Conservation (phyloP, 2,888 invertebrate genomes). For the Temnothorax ravouxi region DNA sequence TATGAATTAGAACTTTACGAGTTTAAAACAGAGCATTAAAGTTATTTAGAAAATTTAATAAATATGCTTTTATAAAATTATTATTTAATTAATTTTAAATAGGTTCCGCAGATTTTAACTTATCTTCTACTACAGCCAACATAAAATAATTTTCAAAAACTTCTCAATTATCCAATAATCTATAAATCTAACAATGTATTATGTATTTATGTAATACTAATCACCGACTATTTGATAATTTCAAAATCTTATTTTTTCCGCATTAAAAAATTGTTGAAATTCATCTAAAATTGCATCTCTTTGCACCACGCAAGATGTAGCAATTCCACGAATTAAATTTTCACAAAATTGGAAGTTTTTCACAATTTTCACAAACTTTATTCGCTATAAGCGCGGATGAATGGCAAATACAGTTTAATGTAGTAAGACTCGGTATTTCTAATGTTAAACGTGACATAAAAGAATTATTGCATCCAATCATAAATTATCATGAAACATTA, state of each 20-base stretch:
- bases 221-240: not conserved
- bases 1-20: not conserved
- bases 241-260: not conserved
- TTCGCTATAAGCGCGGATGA: not conserved
- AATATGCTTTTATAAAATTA: too few relatives aligned
- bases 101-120: too few relatives aligned
- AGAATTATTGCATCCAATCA: not conserved
- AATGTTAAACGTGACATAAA: not conserved
- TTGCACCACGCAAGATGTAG: not conserved
- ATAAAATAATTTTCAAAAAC: not conserved
- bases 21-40: not conserved
- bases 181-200: not conserved
- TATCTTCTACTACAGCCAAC: too few relatives aligned
- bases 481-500: not conserved
- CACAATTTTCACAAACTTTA: not conserved
- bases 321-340: not conserved
- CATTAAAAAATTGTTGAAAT: not conserved
- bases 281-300: not conserved
- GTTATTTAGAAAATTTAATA: too few relatives aligned
- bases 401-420: not conserved
- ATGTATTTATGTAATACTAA: not conserved
- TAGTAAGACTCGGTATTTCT: not conserved
- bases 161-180: not conserved
- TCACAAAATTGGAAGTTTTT: not conserved
- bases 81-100: too few relatives aligned